Evolutionary conservation across 2,113 vertebrate genomes (phyloP), one percentile per base, ranked within the genome.

Genomic region (Strix uralensis): DNA sequence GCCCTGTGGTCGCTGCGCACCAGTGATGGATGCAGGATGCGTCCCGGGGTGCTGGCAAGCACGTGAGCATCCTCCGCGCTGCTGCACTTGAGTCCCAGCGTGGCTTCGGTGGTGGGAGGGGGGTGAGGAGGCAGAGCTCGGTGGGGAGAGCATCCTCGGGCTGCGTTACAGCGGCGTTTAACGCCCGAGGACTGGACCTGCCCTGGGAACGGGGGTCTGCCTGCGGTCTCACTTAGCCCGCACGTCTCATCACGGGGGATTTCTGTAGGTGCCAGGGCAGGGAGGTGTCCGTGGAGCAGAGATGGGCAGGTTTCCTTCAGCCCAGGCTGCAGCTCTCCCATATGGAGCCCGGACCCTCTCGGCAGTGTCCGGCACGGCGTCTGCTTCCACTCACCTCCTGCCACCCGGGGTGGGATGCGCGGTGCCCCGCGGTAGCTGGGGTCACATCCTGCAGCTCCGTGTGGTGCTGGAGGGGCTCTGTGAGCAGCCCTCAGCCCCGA

Each of bases 121-220:
- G 55, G 36, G 32, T 71, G 81, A 30, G 2, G 5, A 49, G 72
- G 73, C 38, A 71, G 42, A 84, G 57, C 52, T 54, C 16, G 23
- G 8, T 5, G 1, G 21, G 69, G 58, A 58, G 5, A 46, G 63
- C 36, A 25, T 22, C 66, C 22, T 5, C 1, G 11, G 27, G 12
- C 26, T 46, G 36, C 12, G 36, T 15, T 26, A 4, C 0, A 1
- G 20, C 3, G 1, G 13, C 0, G 2, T 34, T 7, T 34, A 18
- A 18, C 3, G 1, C 34, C 29, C 1, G 3, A 8, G 40, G 27
- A 52, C 44, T 67, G 85, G 27, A 13, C 14, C 38, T 40, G 62
- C 26, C 7, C 17, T 22, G n/a, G 58, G 17, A 40, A 9, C 0
- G 1, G 10, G 13, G 13, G 2, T 4, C 23, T 83, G 44, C 36